Evolutionary conservation across 2,113 vertebrate genomes (phyloP).

Genomic region (Dissostichus mawsoni): DNA sequence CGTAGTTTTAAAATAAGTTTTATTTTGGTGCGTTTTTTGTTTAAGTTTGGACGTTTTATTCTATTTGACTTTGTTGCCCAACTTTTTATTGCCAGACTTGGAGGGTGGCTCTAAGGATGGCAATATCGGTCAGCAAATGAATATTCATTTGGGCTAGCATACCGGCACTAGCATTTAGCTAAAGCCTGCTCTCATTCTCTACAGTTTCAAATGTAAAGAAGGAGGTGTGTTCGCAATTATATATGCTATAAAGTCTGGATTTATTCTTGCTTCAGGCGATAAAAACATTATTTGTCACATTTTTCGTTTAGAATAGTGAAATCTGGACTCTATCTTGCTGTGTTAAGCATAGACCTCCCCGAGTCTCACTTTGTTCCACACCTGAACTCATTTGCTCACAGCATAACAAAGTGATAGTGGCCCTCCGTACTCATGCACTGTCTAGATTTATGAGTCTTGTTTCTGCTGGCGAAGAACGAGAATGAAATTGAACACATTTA

Average conservation of each 20-base stretch:
- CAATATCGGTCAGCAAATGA: neutral
- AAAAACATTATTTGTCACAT: neutral
- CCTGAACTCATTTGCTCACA: constrained; percentile 32
- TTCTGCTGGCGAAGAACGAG: constrained; percentile 2
- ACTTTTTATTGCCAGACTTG: too few species aligned
- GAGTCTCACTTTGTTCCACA: constrained; percentile 8
- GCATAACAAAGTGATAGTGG: constrained; percentile 25
- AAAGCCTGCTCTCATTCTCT: neutral
- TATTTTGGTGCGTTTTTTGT: neutral
- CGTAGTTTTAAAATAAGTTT: neutral
- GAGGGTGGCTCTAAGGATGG: neutral
- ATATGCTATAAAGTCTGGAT: neutral
- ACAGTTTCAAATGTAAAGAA: too few species aligned
- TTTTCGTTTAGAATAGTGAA: neutral
- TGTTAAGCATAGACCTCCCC: neutral
- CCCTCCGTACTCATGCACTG: constrained; percentile 12
- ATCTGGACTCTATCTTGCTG: constrained; percentile 2
- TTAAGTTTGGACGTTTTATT: neutral
- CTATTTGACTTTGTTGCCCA: neutral
- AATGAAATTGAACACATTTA: constrained; percentile 62
- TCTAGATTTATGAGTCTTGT: constrained; percentile 53
- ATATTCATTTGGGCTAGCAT: neutral
- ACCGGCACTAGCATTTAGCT: neutral
- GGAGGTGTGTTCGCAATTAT: neutral
- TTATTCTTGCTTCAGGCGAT: neutral